A percentile compares a stretch with the other conserved stretches of the same genome.
Conservation (phyloP, 2,113 vertebrate species). For the Potamarius usumacintae region DNA sequence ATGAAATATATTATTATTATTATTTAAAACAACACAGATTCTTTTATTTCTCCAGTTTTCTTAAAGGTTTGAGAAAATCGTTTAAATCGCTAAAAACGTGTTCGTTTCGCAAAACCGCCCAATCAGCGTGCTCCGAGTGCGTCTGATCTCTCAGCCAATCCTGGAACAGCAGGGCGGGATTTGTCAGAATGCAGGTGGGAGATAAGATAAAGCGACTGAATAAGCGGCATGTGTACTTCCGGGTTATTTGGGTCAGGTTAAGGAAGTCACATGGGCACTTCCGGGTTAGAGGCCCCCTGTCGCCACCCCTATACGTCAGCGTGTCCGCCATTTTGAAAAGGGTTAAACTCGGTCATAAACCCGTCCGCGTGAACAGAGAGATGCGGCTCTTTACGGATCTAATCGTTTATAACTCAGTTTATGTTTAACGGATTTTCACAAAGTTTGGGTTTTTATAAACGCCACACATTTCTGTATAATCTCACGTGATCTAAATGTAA, state of each 20-base stretch:
- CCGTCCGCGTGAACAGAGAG: background rate
- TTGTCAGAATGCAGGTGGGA: background rate
- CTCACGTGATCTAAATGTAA: background rate
- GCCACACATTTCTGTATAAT: background rate
- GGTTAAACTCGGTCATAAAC: background rate
- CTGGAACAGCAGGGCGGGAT: background rate
- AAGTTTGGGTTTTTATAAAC: background rate
- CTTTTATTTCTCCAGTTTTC: background rate
- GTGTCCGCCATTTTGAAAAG: background rate
- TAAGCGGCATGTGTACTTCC: slow-evolving; percentile 71
- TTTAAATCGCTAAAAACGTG: background rate
- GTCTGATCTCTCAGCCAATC: background rate
- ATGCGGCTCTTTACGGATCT: background rate
- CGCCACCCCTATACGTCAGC: background rate
- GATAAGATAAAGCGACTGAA: slow-evolving; percentile 35
- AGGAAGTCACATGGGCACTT: background rate
- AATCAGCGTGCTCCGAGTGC: slow-evolving; percentile 4
- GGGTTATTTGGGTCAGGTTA: slow-evolving; percentile 58
- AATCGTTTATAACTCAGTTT: background rate
- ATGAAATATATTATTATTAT: background rate
- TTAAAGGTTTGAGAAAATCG: background rate
- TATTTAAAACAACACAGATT: background rate
- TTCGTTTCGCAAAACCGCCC: background rate
- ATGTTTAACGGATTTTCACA: background rate
- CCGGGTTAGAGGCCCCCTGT: background rate